Base-by-base conservation (phyloP, 1,140 invertebrate species). In the Venturia canescens region DNA sequence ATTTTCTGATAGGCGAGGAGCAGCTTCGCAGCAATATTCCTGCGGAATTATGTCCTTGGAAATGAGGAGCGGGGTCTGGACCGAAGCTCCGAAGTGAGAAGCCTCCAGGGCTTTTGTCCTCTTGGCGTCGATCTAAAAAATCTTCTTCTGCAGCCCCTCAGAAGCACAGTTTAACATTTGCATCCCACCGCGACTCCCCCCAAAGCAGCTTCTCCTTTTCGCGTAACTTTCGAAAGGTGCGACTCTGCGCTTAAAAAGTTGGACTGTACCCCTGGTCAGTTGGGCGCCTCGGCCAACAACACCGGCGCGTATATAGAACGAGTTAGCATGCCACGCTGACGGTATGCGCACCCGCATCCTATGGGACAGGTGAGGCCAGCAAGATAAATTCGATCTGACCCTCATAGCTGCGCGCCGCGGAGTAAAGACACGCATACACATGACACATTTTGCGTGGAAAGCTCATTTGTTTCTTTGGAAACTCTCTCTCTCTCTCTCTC, bases 371-470 rank as follows among this genome's bases (percentile, higher is more conserved):
- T 91, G 90, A 90, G 89, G 86, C 86, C 87, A 88, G 86, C 86
- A 86, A 90, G 89, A 91, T 90, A 90, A 91, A 90, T 91, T 91
- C 88, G 90, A 92, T 91, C 90, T 90, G 86, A 89, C 91, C 91
- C 90, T 89, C 87, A 91, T 92, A 86, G 72, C 76, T 83, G 76
- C 84, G 84, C 69, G n/a, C n/a, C n/a, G n/a, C 21, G 48, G 11
- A 21, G 16, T 9, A 15, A 26, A 53, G 5, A 57, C 71, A 44
- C 53, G 71, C 23, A 44, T 34, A n/a, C 76, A 66, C 18, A 63
- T 63, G 23, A 66, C 23, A 66, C 15, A 66, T 66, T 66, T 66
- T 84, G 83, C 84, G 82, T 86, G 86, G 83, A 78, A 88, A 84
- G 53, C 53, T 57, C 53, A 18, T 57, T 44, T 44, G 38, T 44